phyloP scores from a whole-genome alignment of 2,797 vertebrate species.

The Rhinella marina region DNA sequence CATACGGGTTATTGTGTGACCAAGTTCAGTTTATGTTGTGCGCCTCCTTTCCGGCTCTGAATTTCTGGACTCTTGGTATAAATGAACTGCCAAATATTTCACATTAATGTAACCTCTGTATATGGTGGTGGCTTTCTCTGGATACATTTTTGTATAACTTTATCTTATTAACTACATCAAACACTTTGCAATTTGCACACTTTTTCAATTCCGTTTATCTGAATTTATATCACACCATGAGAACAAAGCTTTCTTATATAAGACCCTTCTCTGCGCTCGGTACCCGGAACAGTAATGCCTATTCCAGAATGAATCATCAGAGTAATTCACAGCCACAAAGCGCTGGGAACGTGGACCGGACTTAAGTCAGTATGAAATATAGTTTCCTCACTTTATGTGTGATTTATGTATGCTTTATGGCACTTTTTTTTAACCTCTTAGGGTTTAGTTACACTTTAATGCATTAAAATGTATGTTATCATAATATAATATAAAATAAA shows the following conservation, averaged over 20 bases:
- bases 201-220: background rate
- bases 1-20: too few species aligned
- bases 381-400: background rate
- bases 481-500: too few species aligned
- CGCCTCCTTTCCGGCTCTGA: too few species aligned
- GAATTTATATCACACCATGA: background rate
- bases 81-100: background rate
- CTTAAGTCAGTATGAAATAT: slow-evolving; percentile 30
- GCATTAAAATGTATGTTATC: slow-evolving; percentile 4
- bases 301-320: slow-evolving; percentile 22
- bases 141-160: background rate
- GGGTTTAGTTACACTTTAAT: background rate
- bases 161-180: background rate
- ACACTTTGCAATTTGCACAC: background rate
- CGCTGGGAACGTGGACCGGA: background rate
- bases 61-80: background rate
- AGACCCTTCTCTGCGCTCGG: background rate
- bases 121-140: background rate
- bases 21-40: too few species aligned
- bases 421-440: background rate
- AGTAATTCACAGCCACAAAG: slow-evolving; percentile 18
- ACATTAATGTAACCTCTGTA: background rate
- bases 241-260: slow-evolving; percentile 18
- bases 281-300: slow-evolving; percentile 13
- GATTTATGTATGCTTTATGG: background rate